A percentile compares a stretch with the other conserved stretches of the same genome.
Conservation (phyloP, 2,113 vertebrate species). For the Spilogale gracilis region DNA sequence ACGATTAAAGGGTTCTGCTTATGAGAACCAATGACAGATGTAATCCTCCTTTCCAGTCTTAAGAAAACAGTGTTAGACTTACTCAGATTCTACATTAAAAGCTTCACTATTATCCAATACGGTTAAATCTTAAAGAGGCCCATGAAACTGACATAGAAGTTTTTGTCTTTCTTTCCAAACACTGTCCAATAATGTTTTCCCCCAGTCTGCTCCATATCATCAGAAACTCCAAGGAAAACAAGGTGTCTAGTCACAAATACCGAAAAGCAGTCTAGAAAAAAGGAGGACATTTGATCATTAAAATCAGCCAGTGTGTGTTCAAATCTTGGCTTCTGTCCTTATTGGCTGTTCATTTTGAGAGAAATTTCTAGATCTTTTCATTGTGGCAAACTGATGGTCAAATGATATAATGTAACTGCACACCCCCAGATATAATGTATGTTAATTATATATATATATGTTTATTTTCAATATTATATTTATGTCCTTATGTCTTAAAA, state of each 20-base stretch:
- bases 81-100: conserved; percentile 5
- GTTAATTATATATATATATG: background rate
- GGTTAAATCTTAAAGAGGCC: background rate
- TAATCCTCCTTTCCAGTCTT: background rate
- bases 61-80: background rate
- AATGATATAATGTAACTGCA: conserved; percentile 29
- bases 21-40: background rate
- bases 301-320: background rate
- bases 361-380: background rate
- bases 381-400: background rate
- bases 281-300: background rate
- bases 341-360: background rate
- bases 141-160: background rate
- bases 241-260: background rate
- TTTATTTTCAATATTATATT: background rate
- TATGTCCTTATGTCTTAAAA: conserved; percentile 26
- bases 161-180: background rate
- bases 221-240: background rate
- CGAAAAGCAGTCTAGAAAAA: background rate
- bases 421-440: background rate
- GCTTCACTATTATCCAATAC: background rate
- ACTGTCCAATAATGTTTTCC: background rate
- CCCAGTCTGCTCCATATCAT: background rate
- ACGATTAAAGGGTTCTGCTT: conserved; percentile 7
- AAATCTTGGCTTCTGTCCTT: background rate